Evolutionary conservation across 1,140 invertebrate species (phyloP).

Genomic region (Chelonus insularis): DNA sequence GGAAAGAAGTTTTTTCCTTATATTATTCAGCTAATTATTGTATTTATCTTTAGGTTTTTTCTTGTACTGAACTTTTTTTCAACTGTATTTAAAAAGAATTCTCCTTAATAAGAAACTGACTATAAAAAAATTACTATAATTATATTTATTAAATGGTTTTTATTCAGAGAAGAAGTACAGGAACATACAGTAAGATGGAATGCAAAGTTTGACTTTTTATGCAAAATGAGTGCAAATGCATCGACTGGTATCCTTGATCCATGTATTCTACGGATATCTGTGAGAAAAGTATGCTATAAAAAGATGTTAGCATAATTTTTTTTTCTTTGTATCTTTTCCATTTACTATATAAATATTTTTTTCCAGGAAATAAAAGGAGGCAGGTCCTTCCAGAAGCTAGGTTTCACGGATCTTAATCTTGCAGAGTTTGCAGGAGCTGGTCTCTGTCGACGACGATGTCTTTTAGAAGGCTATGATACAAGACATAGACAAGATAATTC

Average conservation of each 20-base stretch:
- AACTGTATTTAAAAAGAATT: too few relatives aligned
- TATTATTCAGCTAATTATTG: too few relatives aligned
- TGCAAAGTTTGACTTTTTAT: conserved; percentile 86
- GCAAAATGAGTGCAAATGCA: conserved; percentile 96
- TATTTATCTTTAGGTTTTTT: too few relatives aligned
- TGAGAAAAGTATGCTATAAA: conserved; percentile 76
- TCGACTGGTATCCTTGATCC: conserved; percentile 92
- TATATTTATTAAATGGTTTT: too few relatives aligned
- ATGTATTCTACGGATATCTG: conserved; percentile 87
- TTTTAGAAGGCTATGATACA: conserved; percentile 93
- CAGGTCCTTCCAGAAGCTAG: conserved; percentile 91
- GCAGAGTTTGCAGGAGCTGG: conserved; percentile 96
- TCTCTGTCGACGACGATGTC: conserved; percentile 77
- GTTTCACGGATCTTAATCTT: conserved; percentile 95
- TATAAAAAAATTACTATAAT: too few relatives aligned
- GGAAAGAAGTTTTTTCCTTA: too few relatives aligned
- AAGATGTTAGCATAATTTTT: too few relatives aligned
- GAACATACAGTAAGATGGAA: conserved; percentile 94
- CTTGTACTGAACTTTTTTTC: too few relatives aligned
- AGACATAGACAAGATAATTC: conserved; percentile 93
- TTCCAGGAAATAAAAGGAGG: conserved; percentile 81
- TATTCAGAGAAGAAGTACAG: conserved; percentile 90
- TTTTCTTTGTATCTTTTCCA: background rate
- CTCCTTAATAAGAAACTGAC: too few relatives aligned
- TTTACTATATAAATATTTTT: conserved; percentile 13